Evolutionary conservation across 2,113 vertebrate genomes (phyloP).

Genomic region (Neolamprologus hecqui): DNA sequence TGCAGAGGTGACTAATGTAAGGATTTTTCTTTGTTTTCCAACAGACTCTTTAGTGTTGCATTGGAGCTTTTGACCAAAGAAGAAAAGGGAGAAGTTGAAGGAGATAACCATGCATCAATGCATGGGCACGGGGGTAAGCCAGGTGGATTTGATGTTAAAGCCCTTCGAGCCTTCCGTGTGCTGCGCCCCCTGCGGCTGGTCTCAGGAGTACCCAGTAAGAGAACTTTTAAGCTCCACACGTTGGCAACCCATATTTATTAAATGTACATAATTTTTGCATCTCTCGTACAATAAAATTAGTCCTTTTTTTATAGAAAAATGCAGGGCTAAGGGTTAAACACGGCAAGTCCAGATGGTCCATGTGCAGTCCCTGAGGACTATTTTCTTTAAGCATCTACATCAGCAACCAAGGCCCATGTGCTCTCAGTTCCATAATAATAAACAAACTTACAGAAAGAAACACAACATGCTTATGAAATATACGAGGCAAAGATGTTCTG

Average conservation of each 20-base stretch:
- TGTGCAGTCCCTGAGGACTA: constrained; percentile 13
- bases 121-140: constrained; percentile 82
- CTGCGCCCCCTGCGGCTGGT: constrained; percentile 96
- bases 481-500: background rate
- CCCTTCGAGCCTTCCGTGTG: constrained; percentile 97
- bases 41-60: constrained; percentile 98
- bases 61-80: constrained; percentile 98
- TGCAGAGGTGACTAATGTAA: background rate
- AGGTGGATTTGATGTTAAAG: constrained; percentile 98
- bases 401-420: background rate
- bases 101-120: constrained; percentile 71
- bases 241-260: background rate
- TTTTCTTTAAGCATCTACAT: constrained; percentile 24
- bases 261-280: background rate
- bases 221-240: background rate
- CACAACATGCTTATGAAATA: background rate
- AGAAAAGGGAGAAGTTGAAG: constrained; percentile 24
- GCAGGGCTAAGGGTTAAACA: background rate
- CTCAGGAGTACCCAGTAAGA: constrained; percentile 99
- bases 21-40: background rate
- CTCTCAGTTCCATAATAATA: background rate
- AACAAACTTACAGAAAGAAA: background rate
- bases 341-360: constrained; percentile 33
- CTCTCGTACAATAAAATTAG: background rate
- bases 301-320: background rate